Evolutionary conservation across 2,113 vertebrate genomes (phyloP).

Genomic region (Coptodon bakossiorum): DNA sequence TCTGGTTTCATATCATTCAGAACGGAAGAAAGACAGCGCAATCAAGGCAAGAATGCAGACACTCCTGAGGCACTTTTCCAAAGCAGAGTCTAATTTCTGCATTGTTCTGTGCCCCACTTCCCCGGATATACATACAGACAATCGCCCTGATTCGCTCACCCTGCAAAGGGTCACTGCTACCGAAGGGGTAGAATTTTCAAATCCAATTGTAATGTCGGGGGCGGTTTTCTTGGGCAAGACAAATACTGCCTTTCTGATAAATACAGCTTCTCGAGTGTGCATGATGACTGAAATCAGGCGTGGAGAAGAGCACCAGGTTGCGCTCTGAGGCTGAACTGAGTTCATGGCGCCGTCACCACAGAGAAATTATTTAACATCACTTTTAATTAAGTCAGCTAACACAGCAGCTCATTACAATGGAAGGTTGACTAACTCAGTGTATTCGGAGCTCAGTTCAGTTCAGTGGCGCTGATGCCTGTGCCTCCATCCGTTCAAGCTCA

Average conservation of each 20-base stretch:
- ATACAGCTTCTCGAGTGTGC: slow-evolving; percentile 20
- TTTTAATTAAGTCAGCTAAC: slow-evolving; percentile 65
- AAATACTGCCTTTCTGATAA: neutral
- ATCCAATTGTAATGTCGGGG: neutral
- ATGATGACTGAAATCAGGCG: slow-evolving; percentile 41
- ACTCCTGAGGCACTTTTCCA: slow-evolving; percentile 28
- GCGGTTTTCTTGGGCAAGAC: neutral
- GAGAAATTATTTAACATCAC: slow-evolving; percentile 66
- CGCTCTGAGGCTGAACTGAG: slow-evolving; percentile 22
- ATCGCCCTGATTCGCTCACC: slow-evolving; percentile 34
- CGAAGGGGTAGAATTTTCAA: neutral
- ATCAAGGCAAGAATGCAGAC: slow-evolving; percentile 25
- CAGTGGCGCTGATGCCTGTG: neutral
- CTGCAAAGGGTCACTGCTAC: neutral
- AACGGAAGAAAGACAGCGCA: slow-evolving; percentile 36
- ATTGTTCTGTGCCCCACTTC: slow-evolving; percentile 21
- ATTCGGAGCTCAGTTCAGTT: slow-evolving; percentile 27
- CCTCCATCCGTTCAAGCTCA: neutral
- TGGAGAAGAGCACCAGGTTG: slow-evolving; percentile 19
- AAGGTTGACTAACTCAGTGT: slow-evolving; percentile 48
- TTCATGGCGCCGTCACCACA: slow-evolving; percentile 32
- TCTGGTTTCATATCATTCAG: slow-evolving; percentile 16
- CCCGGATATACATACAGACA: slow-evolving; percentile 35
- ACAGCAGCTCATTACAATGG: slow-evolving; percentile 51
- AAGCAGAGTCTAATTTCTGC: slow-evolving; percentile 27